phyloP scores from a whole-genome alignment of 2,113 vertebrate genomes.

The Hippocampus guttulatus region DNA sequence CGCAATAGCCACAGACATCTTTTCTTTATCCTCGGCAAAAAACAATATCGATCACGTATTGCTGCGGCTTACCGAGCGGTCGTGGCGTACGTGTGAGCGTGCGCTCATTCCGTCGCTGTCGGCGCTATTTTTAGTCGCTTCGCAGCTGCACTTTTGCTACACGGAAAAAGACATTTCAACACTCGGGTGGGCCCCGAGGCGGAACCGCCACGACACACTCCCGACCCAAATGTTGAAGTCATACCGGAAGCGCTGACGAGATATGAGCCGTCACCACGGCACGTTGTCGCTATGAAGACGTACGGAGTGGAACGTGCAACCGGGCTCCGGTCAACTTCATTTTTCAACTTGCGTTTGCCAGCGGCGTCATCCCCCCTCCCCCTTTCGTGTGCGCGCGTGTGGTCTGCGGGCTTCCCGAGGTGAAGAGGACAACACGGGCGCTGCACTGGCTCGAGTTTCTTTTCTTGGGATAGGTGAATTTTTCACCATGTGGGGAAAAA shows the following conservation, averaged over 20 bases:
- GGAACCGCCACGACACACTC: slow-evolving; percentile 45
- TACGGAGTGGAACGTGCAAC: background rate
- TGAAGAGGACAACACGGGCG: slow-evolving; percentile 55
- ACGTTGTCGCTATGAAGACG: slow-evolving; percentile 9
- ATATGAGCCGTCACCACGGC: background rate
- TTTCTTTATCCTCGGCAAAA: no score
- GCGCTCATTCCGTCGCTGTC: slow-evolving; percentile 19
- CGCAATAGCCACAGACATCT: no score
- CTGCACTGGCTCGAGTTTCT: slow-evolving; percentile 16
- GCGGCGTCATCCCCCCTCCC: slow-evolving; percentile 22
- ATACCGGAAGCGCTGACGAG: slow-evolving; percentile 21
- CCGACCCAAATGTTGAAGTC: slow-evolving; percentile 45
- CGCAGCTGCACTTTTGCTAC: slow-evolving; percentile 3
- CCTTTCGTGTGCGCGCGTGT: background rate
- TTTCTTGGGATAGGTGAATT: no score
- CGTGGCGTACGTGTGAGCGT: background rate
- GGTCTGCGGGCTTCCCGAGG: slow-evolving; percentile 36
- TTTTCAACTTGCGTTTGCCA: slow-evolving; percentile 28
- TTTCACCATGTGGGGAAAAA: no score
- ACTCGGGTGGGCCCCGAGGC: slow-evolving; percentile 21
- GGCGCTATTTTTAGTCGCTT: slow-evolving; percentile 2
- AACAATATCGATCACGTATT: no score
- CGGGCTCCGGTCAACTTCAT: background rate
- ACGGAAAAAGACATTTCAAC: slow-evolving; percentile 46
- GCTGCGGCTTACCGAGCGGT: no score